These are phyloP conservation scores for Carabus problematicus DNA, from an alignment of 2,888 invertebrate species.

Conservation along the genomic window DNA sequence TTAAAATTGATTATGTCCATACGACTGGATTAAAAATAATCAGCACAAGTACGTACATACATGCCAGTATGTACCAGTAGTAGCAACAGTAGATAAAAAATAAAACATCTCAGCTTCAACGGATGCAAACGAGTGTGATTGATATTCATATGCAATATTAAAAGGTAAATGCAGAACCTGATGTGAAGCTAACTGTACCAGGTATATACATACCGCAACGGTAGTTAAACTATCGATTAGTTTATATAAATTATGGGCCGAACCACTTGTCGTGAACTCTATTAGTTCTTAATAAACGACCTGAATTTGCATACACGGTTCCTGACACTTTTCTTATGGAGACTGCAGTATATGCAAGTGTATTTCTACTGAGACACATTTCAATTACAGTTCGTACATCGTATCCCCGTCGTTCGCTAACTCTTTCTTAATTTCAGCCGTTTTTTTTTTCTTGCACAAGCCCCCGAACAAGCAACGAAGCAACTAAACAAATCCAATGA, in stretches of 20 bases:
- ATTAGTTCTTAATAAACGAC: no score
- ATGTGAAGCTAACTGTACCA: background rate
- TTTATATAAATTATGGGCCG: no score
- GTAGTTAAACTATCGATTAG: no score
- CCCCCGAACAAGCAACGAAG: conserved; percentile 20
- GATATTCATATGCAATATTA: conserved; percentile 34
- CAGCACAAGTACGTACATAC: no score
- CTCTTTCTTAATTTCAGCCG: conserved; percentile 18
- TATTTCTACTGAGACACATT: no score
- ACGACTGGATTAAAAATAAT: conserved; percentile 34
- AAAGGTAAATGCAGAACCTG: conserved; percentile 4
- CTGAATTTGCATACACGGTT: no score
- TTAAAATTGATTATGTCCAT: conserved; percentile 33
- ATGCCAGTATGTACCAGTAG: background rate
- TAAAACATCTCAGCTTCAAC: conserved; percentile 4
- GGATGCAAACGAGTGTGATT: conserved; percentile 13
- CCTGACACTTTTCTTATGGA: no score
- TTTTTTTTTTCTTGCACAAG: conserved; percentile 3
- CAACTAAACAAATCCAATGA: conserved; percentile 34
- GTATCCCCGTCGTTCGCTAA: conserved; percentile 1
- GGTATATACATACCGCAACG: no score
- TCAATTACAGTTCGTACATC: no score
- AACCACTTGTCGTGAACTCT: no score
- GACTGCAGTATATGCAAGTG: no score
- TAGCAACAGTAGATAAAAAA: conserved; percentile 17